A percentile compares a stretch with the other conserved stretches of the same genome.
Conservation (phyloP, 37 sponge, comb jelly and placozoan genomes). For the Spongilla lacustris region DNA sequence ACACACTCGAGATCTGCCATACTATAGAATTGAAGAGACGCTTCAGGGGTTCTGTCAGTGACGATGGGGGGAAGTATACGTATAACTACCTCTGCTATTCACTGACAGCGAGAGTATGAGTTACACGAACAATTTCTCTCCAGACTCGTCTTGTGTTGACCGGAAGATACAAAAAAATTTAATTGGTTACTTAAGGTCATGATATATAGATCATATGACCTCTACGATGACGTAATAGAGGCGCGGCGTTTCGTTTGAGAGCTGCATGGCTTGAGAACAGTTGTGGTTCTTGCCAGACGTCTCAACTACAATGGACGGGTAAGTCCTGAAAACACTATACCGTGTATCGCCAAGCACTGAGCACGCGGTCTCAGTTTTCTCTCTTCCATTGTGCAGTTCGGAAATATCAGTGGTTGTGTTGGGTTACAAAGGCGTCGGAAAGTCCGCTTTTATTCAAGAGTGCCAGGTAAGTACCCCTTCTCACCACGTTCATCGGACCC, state of each 20-base stretch:
- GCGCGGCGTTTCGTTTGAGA: background rate
- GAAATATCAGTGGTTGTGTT: constrained; percentile 51
- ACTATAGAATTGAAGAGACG: background rate
- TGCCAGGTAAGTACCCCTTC: constrained; percentile 26
- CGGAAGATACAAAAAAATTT: no score
- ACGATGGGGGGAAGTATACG: no score
- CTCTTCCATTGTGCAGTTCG: constrained; percentile 7
- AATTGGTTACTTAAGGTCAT: no score
- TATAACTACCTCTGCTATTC: constrained; percentile 20
- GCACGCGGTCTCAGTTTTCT: background rate
- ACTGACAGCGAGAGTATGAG: constrained; percentile 43
- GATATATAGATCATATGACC: no score
- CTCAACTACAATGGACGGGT: constrained; percentile 15
- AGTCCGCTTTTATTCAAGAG: constrained; percentile 53
- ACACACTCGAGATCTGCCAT: constrained; percentile 36
- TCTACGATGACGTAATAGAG: no score
- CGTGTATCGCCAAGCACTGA: background rate
- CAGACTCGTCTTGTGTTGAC: background rate
- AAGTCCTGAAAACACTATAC: background rate
- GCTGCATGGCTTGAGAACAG: background rate
- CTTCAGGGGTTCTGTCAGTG: background rate
- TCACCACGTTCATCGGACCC: background rate
- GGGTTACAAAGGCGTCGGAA: constrained; percentile 64
- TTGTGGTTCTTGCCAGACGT: background rate
- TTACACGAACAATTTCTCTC: background rate